Conservation (phyloP, 2,888 invertebrate genomes). For the Cetonia aurata region DNA sequence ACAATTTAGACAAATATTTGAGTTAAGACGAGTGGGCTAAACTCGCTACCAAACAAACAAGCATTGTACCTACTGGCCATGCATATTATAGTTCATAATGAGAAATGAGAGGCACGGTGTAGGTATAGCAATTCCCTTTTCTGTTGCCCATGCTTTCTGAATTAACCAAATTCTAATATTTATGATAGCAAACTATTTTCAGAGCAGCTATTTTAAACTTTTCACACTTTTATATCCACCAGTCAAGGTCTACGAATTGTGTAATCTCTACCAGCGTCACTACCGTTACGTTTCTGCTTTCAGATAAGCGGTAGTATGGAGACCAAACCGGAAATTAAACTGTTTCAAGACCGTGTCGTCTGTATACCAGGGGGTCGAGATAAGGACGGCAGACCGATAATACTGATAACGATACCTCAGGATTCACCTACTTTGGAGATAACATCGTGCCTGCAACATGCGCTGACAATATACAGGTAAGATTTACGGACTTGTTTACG, state of each 20-base stretch:
- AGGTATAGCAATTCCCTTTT: too few relatives aligned
- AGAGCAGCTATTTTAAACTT: constrained; percentile 6
- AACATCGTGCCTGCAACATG: constrained; percentile 66
- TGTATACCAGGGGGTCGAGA: constrained; percentile 77
- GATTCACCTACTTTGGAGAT: constrained; percentile 70
- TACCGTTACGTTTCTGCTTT: constrained; percentile 30
- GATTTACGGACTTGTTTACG: constrained; percentile 32
- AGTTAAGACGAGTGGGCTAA: too few relatives aligned
- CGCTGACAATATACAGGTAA: constrained; percentile 71
- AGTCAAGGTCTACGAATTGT: constrained; percentile 1
- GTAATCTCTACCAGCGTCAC: constrained; percentile 1
- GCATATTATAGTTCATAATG: too few relatives aligned
- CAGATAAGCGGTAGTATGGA: constrained; percentile 41
- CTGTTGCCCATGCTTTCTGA: too few relatives aligned
- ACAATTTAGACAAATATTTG: too few relatives aligned
- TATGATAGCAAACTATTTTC: constrained; percentile 1
- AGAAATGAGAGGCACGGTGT: too few relatives aligned
- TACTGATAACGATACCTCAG: constrained; percentile 73
- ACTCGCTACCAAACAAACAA: too few relatives aligned
- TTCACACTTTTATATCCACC: neutral
- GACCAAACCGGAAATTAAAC: constrained; percentile 44
- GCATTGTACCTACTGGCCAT: too few relatives aligned
- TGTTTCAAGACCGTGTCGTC: constrained; percentile 72
- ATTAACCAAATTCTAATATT: too few relatives aligned
- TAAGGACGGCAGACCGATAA: constrained; percentile 73